These are phyloP conservation scores for Maconellicoccus hirsutus DNA, from an alignment of 1,140 invertebrate genomes.

Conservation along the genomic window DNA sequence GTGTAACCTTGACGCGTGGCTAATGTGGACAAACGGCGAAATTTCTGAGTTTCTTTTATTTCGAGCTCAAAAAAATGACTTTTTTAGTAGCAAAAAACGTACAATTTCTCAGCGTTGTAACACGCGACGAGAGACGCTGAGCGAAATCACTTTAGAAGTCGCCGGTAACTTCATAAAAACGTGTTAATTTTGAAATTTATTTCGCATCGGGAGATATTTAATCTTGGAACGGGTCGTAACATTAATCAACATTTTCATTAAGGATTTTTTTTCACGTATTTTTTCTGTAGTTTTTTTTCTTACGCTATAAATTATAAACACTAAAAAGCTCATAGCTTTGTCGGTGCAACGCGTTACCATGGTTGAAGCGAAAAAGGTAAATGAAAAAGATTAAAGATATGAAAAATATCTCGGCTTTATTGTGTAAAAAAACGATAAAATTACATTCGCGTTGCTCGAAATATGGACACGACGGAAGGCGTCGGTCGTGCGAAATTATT, in stretches of 20 bases:
- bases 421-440: constrained; percentile 1
- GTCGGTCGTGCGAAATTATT: too few species aligned
- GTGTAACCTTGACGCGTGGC: too few species aligned
- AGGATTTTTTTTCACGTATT: background rate
- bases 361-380: background rate
- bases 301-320: background rate
- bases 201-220: background rate
- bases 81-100: too few species aligned
- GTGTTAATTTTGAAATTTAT: constrained; percentile 1
- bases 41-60: too few species aligned
- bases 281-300: background rate
- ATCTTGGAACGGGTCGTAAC: constrained; percentile 7
- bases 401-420: background rate
- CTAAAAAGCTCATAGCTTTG: background rate
- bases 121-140: too few species aligned
- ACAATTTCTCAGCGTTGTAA: too few species aligned
- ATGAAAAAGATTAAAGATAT: constrained; percentile 1
- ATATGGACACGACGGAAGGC: too few species aligned
- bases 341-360: background rate
- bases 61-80: too few species aligned
- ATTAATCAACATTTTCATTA: constrained; percentile 10
- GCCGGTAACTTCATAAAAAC: background rate
- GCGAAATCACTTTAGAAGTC: background rate
- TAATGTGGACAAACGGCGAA: too few species aligned
- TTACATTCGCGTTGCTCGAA: background rate